Evolutionary conservation across 2,888 invertebrate genomes (phyloP).

Genomic region (Drosophila antonietae): DNA sequence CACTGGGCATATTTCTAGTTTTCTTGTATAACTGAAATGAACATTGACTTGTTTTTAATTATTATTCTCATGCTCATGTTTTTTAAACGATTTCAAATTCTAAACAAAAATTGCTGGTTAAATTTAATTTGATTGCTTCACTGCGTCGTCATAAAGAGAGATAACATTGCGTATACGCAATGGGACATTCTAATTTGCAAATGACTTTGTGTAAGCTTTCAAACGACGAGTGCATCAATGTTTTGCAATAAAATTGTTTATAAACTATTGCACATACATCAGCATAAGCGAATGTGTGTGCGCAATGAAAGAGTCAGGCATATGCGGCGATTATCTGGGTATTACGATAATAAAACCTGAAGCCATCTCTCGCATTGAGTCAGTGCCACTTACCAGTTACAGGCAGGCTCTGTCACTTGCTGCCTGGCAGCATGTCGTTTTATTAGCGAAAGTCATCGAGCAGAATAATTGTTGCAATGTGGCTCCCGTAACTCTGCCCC

Average conservation of each 20-base stretch:
- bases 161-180: conserved; percentile 46
- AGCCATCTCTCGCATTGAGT: conserved; percentile 45
- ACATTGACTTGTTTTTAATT: neutral
- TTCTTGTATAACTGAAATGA: neutral
- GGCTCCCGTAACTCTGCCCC: conserved; percentile 34
- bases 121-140: conserved; percentile 23
- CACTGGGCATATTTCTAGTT: conserved; percentile 9
- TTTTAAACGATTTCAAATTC: conserved; percentile 28
- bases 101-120: conserved; percentile 14
- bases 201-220: conserved; percentile 32
- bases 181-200: conserved; percentile 53
- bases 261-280: conserved; percentile 43
- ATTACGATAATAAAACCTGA: conserved; percentile 67
- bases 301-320: conserved; percentile 21
- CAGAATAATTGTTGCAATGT: conserved; percentile 81
- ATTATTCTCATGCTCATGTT: neutral
- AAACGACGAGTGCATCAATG: conserved; percentile 27
- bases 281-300: conserved; percentile 10
- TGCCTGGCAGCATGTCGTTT: conserved; percentile 51
- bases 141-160: neutral
- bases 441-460: conserved; percentile 82
- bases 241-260: conserved; percentile 55
- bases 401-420: conserved; percentile 34
- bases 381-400: conserved; percentile 41
- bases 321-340: conserved; percentile 59